Conservation (phyloP, 2,888 invertebrate genomes). For the Lepidochrysops patricia region DNA sequence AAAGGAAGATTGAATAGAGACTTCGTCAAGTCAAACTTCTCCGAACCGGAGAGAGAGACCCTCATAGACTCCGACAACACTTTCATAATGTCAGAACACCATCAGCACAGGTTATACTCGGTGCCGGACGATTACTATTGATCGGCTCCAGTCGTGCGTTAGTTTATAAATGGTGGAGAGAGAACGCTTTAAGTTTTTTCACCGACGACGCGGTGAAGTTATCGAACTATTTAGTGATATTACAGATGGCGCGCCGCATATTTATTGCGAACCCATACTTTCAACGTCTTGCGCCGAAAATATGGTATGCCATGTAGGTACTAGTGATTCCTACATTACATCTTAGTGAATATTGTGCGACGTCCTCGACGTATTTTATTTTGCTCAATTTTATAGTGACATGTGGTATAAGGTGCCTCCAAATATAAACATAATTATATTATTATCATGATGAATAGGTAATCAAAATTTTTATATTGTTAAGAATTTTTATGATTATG, state of each 20-base stretch:
- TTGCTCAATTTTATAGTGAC: slow-evolving; percentile 10
- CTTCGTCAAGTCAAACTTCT: slow-evolving; percentile 47
- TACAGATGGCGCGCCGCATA: neutral
- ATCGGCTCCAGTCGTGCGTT: neutral
- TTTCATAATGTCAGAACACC: slow-evolving; percentile 55
- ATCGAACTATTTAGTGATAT: slow-evolving; percentile 10
- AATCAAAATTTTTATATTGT: neutral
- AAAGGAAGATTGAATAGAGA: slow-evolving; percentile 41
- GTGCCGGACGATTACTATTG: slow-evolving; percentile 32
- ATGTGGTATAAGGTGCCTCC: slow-evolving; percentile 8
- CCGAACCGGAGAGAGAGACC: slow-evolving; percentile 48
- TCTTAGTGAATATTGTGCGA: neutral
- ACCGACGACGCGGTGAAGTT: slow-evolving; percentile 7
- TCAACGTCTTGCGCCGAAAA: neutral
- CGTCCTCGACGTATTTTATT: neutral
- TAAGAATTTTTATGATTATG: neutral
- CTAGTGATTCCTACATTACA: neutral
- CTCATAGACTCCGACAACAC: slow-evolving; percentile 54
- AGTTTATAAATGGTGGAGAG: neutral
- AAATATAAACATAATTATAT: slow-evolving; percentile 1
- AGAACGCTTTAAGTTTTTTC: neutral
- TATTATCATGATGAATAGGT: neutral
- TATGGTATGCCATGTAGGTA: neutral
- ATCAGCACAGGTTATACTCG: slow-evolving; percentile 40
- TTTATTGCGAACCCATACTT: neutral